Evolutionary conservation across 2,888 invertebrate species (phyloP).

Genomic region (Eupithecia pulchellata): DNA sequence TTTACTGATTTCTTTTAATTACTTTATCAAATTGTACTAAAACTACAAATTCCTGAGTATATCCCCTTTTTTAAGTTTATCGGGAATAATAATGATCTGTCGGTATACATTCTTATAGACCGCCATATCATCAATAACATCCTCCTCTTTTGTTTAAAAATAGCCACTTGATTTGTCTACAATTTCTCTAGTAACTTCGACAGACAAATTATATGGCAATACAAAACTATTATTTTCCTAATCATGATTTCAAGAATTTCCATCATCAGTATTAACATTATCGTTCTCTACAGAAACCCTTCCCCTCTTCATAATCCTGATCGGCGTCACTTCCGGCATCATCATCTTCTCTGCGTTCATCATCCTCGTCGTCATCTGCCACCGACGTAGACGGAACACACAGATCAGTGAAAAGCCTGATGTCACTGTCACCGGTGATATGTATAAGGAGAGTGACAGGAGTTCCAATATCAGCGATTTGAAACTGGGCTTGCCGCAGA

Average conservation of each 20-base stretch:
- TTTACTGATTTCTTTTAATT: background rate
- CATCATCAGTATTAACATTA: constrained; percentile 11
- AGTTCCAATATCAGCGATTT: constrained; percentile 97
- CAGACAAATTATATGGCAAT: no score
- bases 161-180: no score
- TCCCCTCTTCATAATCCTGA: constrained; percentile 92
- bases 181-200: no score
- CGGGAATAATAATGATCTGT: no score
- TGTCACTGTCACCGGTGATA: constrained; percentile 76
- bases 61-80: no score
- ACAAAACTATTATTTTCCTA: background rate
- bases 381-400: constrained; percentile 86
- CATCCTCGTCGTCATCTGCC: constrained; percentile 92
- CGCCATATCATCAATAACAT: no score
- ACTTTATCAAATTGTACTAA: background rate
- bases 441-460: constrained; percentile 91
- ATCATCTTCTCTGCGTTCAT: constrained; percentile 93
- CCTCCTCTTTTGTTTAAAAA: no score
- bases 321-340: constrained; percentile 93
- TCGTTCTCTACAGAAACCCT: constrained; percentile 87
- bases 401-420: constrained; percentile 86
- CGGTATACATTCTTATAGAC: no score
- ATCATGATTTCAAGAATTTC: background rate
- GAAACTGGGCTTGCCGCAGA: constrained; percentile 94
- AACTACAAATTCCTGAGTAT: no score